Conservation (phyloP, 2,113 vertebrate species). For the Gasterosteus aculeatus region DNA sequence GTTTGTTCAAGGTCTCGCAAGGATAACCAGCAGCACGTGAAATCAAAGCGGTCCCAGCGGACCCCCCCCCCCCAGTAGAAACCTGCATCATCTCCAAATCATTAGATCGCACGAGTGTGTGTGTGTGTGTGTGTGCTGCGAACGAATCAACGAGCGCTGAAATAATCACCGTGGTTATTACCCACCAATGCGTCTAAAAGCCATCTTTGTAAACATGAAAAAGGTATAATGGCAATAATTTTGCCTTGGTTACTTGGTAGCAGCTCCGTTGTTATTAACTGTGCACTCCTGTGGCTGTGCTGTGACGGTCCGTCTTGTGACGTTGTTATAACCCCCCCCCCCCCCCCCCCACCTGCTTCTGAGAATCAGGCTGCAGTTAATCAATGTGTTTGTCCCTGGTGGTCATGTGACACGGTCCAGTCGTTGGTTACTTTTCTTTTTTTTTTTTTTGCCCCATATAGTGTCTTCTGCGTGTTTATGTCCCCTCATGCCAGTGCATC, state of each 20-base stretch:
- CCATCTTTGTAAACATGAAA: constrained; percentile 48
- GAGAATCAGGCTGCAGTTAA: constrained; percentile 30
- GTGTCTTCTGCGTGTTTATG: constrained; percentile 32
- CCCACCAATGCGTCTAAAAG: constrained; percentile 42
- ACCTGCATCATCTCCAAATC: constrained; percentile 27
- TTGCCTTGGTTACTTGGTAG: constrained; percentile 47
- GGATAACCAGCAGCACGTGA: constrained; percentile 55
- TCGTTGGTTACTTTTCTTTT: not conserved
- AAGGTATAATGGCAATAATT: constrained; percentile 77
- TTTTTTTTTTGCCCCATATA: not conserved
- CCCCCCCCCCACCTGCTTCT: constrained; percentile 37
- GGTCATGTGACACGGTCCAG: constrained; percentile 32
- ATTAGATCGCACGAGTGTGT: constrained; percentile 15
- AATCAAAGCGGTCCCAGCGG: constrained; percentile 15
- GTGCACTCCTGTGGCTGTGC: constrained; percentile 30
- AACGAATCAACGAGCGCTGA: not conserved
- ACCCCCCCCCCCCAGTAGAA: not conserved
- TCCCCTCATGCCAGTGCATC: constrained; percentile 32
- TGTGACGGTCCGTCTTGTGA: constrained; percentile 54
- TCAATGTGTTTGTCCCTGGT: constrained; percentile 34
- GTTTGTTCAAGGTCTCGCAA: constrained; percentile 5
- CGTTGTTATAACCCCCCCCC: constrained; percentile 12
- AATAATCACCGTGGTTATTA: not conserved
- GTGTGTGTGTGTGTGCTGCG: not conserved
- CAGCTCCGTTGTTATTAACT: constrained; percentile 33